phyloP scores from a whole-genome alignment of 2,888 invertebrate species.

The Sclerodermus sp. region DNA sequence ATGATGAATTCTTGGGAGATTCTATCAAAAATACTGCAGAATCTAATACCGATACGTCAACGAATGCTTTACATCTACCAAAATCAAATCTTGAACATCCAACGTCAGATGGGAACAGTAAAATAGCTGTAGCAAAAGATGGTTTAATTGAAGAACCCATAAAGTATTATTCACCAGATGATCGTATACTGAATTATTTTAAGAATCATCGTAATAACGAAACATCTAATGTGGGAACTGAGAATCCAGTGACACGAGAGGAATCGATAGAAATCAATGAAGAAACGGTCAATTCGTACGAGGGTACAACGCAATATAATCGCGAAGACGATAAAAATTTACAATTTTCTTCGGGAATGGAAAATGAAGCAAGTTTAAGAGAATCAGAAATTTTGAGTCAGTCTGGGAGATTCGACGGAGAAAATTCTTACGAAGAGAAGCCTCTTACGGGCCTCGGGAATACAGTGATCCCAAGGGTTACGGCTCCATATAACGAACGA shows the following conservation, averaged over 20 bases:
- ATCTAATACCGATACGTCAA: too few relatives aligned
- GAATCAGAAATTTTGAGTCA: background rate
- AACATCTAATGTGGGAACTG: background rate
- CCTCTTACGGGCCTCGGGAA: background rate
- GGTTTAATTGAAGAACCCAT: conserved; percentile 21
- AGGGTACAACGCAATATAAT: too few relatives aligned
- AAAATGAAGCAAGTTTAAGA: background rate
- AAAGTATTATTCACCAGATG: conserved; percentile 36
- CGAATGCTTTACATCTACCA: background rate
- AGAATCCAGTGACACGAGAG: background rate
- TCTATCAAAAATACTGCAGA: too few relatives aligned
- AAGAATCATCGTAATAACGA: conserved; percentile 21
- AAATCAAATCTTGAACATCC: background rate
- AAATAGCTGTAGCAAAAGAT: background rate
- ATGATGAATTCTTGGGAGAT: too few relatives aligned
- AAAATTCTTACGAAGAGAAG: background rate
- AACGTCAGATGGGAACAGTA: conserved; percentile 1
- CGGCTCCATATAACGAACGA: background rate
- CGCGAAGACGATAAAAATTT: too few relatives aligned
- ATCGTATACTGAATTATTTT: conserved; percentile 30
- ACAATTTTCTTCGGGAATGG: background rate
- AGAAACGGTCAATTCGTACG: too few relatives aligned
- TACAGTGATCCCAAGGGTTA: background rate
- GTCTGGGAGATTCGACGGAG: background rate
- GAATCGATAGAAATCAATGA: too few relatives aligned